phyloP scores from a whole-genome alignment of 2,797 vertebrate species.

The Apodemus agrarius region DNA sequence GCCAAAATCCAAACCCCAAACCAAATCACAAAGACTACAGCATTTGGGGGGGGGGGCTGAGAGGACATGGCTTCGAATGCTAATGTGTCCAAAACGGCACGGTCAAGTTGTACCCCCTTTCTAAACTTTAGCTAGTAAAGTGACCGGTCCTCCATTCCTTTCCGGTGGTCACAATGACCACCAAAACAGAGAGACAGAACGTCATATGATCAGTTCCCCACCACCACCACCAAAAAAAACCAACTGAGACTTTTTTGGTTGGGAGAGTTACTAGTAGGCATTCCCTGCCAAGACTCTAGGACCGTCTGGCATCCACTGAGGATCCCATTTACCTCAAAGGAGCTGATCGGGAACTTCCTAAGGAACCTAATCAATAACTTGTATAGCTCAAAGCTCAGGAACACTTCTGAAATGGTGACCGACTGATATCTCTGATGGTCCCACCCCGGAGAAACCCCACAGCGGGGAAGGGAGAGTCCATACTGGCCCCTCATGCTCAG shows the following conservation, averaged over 20 bases:
- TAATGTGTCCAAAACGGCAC: too few relatives aligned
- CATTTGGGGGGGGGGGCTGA: neutral
- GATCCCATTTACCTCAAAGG: neutral
- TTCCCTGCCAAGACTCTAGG: neutral
- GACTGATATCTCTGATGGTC: neutral
- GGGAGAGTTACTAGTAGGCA: too few relatives aligned
- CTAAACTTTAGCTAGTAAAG: slow-evolving; percentile 7
- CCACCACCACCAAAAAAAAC: neutral
- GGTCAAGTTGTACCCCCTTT: neutral
- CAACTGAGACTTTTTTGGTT: neutral
- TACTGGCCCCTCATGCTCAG: neutral
- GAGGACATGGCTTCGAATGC: neutral
- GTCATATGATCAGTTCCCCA: neutral
- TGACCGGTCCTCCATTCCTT: neutral
- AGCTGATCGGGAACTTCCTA: neutral
- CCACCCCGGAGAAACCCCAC: neutral
- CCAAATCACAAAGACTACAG: neutral
- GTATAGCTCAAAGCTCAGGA: neutral
- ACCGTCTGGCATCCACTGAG: neutral
- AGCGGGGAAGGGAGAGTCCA: neutral
- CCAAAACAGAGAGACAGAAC: neutral
- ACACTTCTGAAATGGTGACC: neutral
- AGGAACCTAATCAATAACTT: neutral
- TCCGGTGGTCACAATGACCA: neutral
- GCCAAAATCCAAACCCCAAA: neutral